Evolutionary conservation across 2,888 invertebrate genomes (phyloP), one percentile per base, ranked within the genome.

Genomic region (Polietes domitor): DNA sequence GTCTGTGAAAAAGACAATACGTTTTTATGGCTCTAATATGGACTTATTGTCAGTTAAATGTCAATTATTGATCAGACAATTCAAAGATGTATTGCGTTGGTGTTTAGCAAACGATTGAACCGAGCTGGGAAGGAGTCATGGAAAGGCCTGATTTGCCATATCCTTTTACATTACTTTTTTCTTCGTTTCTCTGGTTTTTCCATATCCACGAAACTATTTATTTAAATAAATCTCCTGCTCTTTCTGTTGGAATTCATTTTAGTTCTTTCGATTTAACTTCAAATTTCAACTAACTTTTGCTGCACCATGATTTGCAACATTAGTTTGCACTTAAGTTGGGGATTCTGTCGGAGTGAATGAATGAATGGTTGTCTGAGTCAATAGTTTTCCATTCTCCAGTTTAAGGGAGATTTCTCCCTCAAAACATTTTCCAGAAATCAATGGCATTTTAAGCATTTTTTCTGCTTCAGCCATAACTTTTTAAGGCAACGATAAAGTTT

Each of bases 241-340:
- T 68, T 70, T 43, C n/a, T 4, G 4, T 9, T 55, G 4, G 4
- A 37, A n/a, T n/a, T n/a, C 9, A 24, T 71, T 74, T 17, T 68
- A 50, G 43, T 68, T 74, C 32, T 9, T 28, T 55, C 41, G 41
- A 26, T 79, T 65, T 19, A 19, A 43, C n/a, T 26, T 47, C 3
- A 72, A 58, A 58, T 61, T 37, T 7, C 17, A 17, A 53, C 63
- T 43, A 43, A 76, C 63, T 53, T 81, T 53, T 28, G n/a, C 43
- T 61, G 10, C 26, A 7, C 58, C 65, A 77, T 76, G 81, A 73
- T 77, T 81, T 77, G 72, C 72, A 55, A 68, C 77, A 81, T 81
- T 81, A 77, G 72, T 81, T 81, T 81, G 72, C 77, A 81, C 81
- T 81, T 81, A 65, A 76, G 47, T 77, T 77, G 72, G 53, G 26